Percentiles rank a stretch among this genome's conserved stretches.
Conservation (phyloP, 2,888 invertebrate species). For the Mycalesis mineus region DNA sequence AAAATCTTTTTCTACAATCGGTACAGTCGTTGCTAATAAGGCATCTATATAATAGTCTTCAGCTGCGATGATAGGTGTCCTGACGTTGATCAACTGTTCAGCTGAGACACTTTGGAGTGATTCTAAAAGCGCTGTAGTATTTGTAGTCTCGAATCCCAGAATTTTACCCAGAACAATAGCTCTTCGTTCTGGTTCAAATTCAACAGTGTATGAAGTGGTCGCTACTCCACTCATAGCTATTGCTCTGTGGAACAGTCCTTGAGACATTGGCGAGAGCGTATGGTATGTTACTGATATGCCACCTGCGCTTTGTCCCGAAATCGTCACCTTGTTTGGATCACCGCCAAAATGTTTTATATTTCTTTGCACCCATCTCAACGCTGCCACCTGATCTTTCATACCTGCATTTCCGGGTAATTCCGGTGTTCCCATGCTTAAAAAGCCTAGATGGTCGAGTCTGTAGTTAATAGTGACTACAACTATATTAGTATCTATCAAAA, state of each 20-base stretch:
- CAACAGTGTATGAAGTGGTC: constrained; percentile 45
- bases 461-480: constrained; percentile 52
- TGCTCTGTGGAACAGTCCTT: constrained; percentile 51
- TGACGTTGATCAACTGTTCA: constrained; percentile 38
- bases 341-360: constrained; percentile 54
- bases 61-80: constrained; percentile 37
- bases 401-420: constrained; percentile 55
- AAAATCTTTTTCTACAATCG: constrained; percentile 52
- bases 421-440: constrained; percentile 43
- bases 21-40: constrained; percentile 45
- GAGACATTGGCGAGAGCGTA: constrained; percentile 50
- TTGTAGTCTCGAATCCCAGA: constrained; percentile 43
- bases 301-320: constrained; percentile 50
- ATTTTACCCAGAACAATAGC: constrained; percentile 46
- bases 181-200: constrained; percentile 38
- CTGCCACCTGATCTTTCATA: constrained; percentile 52
- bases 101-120: constrained; percentile 44
- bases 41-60: constrained; percentile 39
- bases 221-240: constrained; percentile 84
- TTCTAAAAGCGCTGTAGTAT: constrained; percentile 42
- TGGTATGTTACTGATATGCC: constrained; percentile 42
- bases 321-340: constrained; percentile 50
- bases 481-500: constrained; percentile 40
- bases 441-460: constrained; percentile 48
- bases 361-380: constrained; percentile 46